Percentiles rank a stretch among this genome's conserved stretches.
Conservation (phyloP, 2,888 invertebrate genomes). For the Rotaria magnacalcarata region DNA sequence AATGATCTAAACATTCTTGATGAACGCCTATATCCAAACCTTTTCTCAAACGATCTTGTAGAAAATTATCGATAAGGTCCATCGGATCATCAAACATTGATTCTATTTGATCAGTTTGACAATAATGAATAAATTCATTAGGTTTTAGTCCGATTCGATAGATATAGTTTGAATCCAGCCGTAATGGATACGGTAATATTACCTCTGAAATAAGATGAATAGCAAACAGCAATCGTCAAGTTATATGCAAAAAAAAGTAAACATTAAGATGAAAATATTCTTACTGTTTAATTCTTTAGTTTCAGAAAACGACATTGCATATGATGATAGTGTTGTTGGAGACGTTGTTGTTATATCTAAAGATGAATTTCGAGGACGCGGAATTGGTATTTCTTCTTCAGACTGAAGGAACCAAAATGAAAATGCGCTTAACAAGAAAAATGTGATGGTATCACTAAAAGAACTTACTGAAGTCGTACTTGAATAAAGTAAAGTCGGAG, state of each 20-base stretch:
- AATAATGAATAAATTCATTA: neutral
- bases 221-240: too few species aligned
- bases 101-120: neutral
- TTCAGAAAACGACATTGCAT: neutral
- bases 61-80: neutral
- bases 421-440: neutral
- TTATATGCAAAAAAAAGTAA: too few species aligned
- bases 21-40: neutral
- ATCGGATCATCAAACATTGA: neutral
- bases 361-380: neutral
- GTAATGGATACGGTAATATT: neutral
- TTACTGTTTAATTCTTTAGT: neutral
- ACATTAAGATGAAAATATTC: neutral
- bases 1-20: conserved; percentile 1
- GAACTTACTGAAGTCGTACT: neutral
- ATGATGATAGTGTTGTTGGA: neutral
- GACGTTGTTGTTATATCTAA: neutral
- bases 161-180: neutral
- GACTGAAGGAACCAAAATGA: neutral
- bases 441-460: neutral
- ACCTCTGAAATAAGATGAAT: neutral
- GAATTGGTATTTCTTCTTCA: neutral
- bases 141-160: neutral
- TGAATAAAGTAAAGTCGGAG: too few species aligned
- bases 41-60: neutral